Evolutionary conservation across 2,113 vertebrate genomes (phyloP).

Genomic region (Ramphastos sulfuratus): DNA sequence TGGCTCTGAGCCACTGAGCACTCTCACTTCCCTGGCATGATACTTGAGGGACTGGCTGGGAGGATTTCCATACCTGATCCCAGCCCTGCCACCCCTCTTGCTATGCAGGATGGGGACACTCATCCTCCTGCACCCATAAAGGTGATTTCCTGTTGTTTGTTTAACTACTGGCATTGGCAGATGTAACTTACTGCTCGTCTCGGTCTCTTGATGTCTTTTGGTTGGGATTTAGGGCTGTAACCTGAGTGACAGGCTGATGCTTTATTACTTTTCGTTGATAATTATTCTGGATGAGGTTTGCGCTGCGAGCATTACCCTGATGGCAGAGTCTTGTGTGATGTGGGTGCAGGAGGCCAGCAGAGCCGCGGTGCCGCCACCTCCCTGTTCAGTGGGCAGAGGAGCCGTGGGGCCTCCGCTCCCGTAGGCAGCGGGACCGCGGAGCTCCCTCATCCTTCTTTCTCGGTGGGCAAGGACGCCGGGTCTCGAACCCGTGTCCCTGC

Average conservation of each 20-base stretch:
- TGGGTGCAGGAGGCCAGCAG: no score
- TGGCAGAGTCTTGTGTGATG: neutral
- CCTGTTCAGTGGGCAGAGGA: no score
- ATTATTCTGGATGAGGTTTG: rapidly evolving
- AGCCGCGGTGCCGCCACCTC: no score
- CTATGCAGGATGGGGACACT: neutral
- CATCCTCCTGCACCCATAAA: rapidly evolving
- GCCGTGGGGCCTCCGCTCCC: no score
- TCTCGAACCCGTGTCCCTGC: rapidly evolving
- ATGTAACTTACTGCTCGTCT: neutral
- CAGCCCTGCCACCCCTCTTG: no score
- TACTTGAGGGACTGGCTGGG: neutral
- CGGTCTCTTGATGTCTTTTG: neutral
- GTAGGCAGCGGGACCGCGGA: neutral
- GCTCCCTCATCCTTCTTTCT: no score
- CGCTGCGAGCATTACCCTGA: rapidly evolving
- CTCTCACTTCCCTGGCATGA: neutral
- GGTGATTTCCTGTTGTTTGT: neutral
- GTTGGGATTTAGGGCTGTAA: neutral
- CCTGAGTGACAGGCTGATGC: rapidly evolving
- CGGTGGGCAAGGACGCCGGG: neutral
- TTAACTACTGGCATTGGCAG: neutral
- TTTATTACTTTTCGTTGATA: neutral
- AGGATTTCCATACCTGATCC: neutral
- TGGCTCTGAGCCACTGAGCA: no score